Evolutionary conservation across 1,140 invertebrate species (phyloP), one percentile per base, ranked within the genome.

Genomic region (Trachymyrmex septentrionalis): DNA sequence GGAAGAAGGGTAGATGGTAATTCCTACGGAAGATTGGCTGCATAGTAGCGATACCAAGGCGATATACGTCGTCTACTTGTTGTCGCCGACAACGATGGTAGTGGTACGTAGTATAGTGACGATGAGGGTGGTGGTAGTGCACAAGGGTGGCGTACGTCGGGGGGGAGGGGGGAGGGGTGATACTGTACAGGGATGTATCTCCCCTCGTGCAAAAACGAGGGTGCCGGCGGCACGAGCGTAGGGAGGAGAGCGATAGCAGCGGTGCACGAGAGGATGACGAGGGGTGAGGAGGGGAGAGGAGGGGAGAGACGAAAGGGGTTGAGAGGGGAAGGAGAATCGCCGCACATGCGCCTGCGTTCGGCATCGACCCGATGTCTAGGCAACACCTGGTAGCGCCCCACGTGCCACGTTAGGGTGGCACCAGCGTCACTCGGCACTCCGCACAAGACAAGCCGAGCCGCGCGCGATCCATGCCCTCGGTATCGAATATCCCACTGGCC

Each of bases 311-410:
- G 14, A 53, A 44, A 34, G 27, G 44, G 59, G 6, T 19, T 14
- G 63, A 34, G 61, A 24, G 78, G 14, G 61, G 72, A n/a, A 72
- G 38, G 66, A 57, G 66, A 69, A 14, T 63, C 87, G 90, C 94
- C 87, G 90, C 94, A 90, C 94, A 91, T 94, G 94, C 93, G 92
- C 91, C 53, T 63, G 61, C 59, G 75, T 48, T 84, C 86, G 69
- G 88, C 93, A 95, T 94, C 94, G 94, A 95, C 93, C 93, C 93
- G 91, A 90, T 89, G 92, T 88, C 91, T 91, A 93, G 93, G 93
- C 92, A 94, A 94, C 94, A 95, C 94, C 93, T 95, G 94, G 94
- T 92, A 92, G 92, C 90, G 72, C 93, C 93, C 92, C 94, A 95
- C 93, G 93, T 95, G 94, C 92, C 93, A 90, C 85, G 88, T 88